Conservation (phyloP, 2,797 vertebrate species). For the Sebastes oblongus region DNA sequence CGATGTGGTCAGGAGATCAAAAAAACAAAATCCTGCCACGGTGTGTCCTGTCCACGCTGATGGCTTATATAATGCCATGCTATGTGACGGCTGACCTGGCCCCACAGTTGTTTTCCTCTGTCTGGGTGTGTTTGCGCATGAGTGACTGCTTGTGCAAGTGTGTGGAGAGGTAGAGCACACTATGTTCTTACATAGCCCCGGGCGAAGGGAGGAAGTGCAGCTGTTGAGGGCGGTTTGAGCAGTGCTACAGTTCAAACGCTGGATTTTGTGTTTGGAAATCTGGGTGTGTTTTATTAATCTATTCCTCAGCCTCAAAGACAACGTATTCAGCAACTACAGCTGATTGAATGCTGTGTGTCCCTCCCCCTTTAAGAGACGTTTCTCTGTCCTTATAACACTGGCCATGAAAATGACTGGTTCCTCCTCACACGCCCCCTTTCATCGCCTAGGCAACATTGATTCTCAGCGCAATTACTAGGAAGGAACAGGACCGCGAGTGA, state of each 20-base stretch:
- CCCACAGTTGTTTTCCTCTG: constrained; percentile 18
- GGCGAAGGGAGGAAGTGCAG: constrained; percentile 22
- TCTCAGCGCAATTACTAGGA: constrained; percentile 69
- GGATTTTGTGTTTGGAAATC: constrained; percentile 3
- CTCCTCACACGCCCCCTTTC: constrained; percentile 59
- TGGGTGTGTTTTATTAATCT: constrained; percentile 10
- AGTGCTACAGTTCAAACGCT: constrained; percentile 18
- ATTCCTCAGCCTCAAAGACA: not conserved
- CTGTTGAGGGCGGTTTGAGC: constrained; percentile 19
- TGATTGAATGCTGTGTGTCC: constrained; percentile 7
- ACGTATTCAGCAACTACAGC: constrained; percentile 3
- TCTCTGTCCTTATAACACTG: constrained; percentile 39
- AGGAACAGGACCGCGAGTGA: constrained; percentile 53
- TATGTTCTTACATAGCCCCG: constrained; percentile 15
- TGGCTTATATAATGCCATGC: constrained; percentile 35
- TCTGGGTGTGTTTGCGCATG: constrained; percentile 13
- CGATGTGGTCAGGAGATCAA: not conserved
- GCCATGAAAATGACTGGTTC: not conserved
- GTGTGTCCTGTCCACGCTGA: constrained; percentile 2
- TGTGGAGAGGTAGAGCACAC: constrained; percentile 37
- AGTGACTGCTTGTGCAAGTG: not conserved
- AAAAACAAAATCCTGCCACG: not conserved
- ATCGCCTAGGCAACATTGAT: constrained; percentile 79
- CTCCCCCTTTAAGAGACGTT: constrained; percentile 30
- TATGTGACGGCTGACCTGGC: constrained; percentile 18